Conservation (phyloP, 2,797 vertebrate genomes). For the Salarias fasciatus region DNA sequence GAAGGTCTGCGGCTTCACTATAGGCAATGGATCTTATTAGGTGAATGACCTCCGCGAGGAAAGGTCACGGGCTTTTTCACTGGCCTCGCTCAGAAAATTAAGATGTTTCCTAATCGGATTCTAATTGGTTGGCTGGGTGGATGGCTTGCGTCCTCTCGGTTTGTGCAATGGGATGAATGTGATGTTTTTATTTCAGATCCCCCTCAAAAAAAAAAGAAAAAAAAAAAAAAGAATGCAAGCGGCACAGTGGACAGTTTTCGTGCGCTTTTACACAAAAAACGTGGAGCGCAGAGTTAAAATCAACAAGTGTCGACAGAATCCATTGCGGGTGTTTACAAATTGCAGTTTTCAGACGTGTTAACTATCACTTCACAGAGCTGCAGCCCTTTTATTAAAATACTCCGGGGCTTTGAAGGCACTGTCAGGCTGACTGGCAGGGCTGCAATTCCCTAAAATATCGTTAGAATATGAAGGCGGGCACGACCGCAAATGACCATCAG, state of each 20-base stretch:
- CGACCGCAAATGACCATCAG: conserved; percentile 43
- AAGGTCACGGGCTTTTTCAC: conserved; percentile 80
- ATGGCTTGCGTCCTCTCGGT: conserved; percentile 62
- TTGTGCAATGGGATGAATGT: conserved; percentile 37
- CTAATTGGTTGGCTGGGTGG: conserved; percentile 80
- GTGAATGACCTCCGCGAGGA: conserved; percentile 76
- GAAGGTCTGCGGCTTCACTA: conserved; percentile 86
- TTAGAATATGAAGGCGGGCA: conserved; percentile 14
- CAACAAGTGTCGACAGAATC: conserved; percentile 46
- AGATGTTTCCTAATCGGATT: conserved; percentile 87
- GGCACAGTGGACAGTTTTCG: no score
- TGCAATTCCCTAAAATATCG: conserved; percentile 5
- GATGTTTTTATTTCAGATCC: conserved; percentile 48
- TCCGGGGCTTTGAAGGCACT: neutral
- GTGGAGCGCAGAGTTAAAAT: neutral
- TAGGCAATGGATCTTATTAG: conserved; percentile 93
- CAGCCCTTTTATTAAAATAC: neutral
- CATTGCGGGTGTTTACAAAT: no score
- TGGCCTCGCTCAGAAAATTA: conserved; percentile 77
- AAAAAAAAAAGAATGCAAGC: no score
- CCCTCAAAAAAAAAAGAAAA: conserved; percentile 11
- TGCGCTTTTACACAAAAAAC: no score
- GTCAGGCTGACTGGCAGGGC: conserved; percentile 4
- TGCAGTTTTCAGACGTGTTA: neutral
- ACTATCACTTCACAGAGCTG: neutral